Base-by-base conservation (phyloP, 2,113 vertebrate genomes). In the Heterochromis multidens region DNA sequence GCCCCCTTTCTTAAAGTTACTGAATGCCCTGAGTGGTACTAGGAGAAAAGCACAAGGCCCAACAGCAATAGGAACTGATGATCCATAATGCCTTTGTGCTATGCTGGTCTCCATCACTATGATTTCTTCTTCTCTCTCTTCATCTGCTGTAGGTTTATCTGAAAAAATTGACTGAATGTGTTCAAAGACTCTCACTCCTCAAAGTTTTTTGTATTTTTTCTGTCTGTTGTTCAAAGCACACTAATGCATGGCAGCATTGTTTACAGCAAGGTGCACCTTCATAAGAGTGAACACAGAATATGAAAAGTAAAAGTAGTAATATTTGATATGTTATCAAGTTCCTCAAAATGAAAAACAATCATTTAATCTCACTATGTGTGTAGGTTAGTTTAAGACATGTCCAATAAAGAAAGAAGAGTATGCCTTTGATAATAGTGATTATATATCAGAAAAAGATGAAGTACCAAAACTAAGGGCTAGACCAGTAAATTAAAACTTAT, bases 11-110 rank as follows among this genome's bases (percentile, higher is more conserved):
- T 90, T 89, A 93, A 92, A 94, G 93, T 89, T 93, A 91, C 77
- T 92, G 91, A 95, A 90, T 93, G 92, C 91, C 90, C 67, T 83
- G 82, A 93, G 92, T 92, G 87, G 79, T 16, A 88, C 89, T 90
- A 46, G 84, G 82, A 91, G 91, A 95, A 93, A 92, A 92, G 87
- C 92, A 88, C 83, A 88, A 79, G 65, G 80, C 85, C 84, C 63
- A 72, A 80, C 65, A 87, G 88, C 78, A 81, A 77, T 85, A 58
- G 59, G 76, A 95, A 91, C 94, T 94, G 88, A 87, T 95, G 94
- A 95, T 94, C 94, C 93, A 95, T 95, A 89, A 96, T 94, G 90
- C 76, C 79, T 94, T 95, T 93, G 91, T 93, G 76, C 67, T 35
- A 52, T 56, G 79, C 86, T 79, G 61, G 25, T 92, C 86, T 88